Percentiles rank a stretch among this genome's conserved stretches.
Conservation (phyloP, 2,797 vertebrate species). For the Artibeus jamaicensis region DNA sequence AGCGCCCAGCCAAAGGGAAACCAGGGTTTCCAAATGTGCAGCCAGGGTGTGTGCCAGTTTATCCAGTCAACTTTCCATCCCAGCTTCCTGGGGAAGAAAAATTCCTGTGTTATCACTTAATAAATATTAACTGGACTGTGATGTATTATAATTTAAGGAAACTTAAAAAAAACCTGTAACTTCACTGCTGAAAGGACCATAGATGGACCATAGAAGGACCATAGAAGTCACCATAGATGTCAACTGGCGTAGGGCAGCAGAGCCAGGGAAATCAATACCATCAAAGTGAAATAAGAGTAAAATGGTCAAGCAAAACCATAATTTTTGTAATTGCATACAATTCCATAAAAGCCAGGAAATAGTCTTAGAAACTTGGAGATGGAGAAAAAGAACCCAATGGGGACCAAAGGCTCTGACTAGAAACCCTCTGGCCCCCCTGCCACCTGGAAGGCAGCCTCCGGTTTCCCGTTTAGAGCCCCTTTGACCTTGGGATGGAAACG, state of each 20-base stretch:
- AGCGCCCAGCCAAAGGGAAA: background rate
- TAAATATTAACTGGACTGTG: conserved; percentile 96
- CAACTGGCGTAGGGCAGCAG: background rate
- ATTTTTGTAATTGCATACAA: background rate
- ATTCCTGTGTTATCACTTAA: conserved; percentile 84
- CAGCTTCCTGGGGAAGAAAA: background rate
- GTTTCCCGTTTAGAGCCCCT: background rate
- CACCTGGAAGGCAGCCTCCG: background rate
- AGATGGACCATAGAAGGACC: no score
- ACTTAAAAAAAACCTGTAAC: conserved; percentile 73
- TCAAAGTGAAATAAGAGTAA: background rate
- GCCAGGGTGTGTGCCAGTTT: background rate
- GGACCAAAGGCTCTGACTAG: background rate
- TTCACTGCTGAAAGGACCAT: background rate
- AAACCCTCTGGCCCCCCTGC: fast-evolving
- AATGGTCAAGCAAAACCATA: background rate
- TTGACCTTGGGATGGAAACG: background rate
- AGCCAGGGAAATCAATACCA: background rate
- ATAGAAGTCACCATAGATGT: background rate
- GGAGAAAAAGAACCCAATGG: background rate
- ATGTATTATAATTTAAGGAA: conserved; percentile 98
- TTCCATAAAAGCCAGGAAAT: background rate
- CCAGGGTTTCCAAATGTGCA: background rate
- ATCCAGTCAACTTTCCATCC: background rate
- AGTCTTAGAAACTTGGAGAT: background rate